phyloP scores from a whole-genome alignment of 2,797 vertebrate species.

The Sebastes iracundus region DNA sequence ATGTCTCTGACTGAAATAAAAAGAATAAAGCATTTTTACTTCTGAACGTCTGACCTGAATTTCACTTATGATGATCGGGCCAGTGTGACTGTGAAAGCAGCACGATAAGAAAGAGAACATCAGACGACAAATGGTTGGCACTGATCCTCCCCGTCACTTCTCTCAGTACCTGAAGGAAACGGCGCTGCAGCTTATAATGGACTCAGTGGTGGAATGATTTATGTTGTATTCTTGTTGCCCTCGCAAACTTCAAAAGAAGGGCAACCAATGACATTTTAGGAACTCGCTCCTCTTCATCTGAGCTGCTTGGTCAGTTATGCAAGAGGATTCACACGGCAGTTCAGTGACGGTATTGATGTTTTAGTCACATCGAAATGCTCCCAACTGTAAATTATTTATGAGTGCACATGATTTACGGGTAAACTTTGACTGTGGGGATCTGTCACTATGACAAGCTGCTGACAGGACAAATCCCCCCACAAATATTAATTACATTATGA shows the following conservation, averaged over 20 bases:
- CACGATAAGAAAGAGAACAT: background rate
- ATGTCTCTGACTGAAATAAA: background rate
- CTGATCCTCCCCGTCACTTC: background rate
- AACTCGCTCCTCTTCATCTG: constrained; percentile 5
- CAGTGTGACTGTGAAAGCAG: background rate
- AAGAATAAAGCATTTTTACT: background rate
- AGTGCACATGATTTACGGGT: constrained; percentile 63
- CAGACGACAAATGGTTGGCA: background rate
- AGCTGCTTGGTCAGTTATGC: constrained; percentile 29
- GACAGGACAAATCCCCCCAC: constrained; percentile 45
- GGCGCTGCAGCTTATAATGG: background rate
- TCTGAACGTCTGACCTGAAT: background rate
- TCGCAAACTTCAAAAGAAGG: constrained; percentile 43
- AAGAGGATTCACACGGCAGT: constrained; percentile 29
- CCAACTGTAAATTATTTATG: constrained; percentile 69
- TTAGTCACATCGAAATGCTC: constrained; percentile 50
- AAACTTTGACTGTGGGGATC: constrained; percentile 56
- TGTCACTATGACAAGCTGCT: constrained; percentile 43
- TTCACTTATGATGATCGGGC: background rate
- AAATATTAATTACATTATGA: constrained; percentile 53
- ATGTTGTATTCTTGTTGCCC: constrained; percentile 10
- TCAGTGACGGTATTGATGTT: constrained; percentile 58
- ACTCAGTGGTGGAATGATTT: constrained; percentile 19
- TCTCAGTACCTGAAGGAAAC: background rate
- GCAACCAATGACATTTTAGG: constrained; percentile 17